Evolutionary conservation across 2,888 invertebrate species (phyloP), one percentile per base, ranked within the genome.

Genomic region (Pyrocoelia pectoralis): DNA sequence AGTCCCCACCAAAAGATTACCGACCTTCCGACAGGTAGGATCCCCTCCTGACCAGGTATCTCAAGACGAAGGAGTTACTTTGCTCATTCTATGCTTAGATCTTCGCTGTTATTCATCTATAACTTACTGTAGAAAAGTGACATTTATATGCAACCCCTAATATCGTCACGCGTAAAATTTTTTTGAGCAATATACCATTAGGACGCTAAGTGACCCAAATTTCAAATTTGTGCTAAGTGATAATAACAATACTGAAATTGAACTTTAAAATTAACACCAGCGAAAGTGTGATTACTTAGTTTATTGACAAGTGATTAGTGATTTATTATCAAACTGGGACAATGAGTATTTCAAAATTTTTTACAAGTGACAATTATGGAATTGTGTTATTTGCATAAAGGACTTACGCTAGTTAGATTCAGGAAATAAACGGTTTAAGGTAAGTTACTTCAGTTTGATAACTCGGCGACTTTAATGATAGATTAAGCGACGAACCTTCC

Each of bases 261-360:
- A 73, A 74, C 77, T 77, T 78, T 76, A 72, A 76, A 77, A 76
- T 77, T 77, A 77, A 68, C 76, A 74, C 74, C 72, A 76, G 77
- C 76, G 76, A 77, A 77, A 77, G 77, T 77, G 76, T 70, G 68
- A 58, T 72, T 72, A 69, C 72, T 71, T 71, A 65, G 70, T 67
- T 68, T 70, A 71, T 72, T 70, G 68, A 69, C 72, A 68, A 72
- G 73, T 75, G 74, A 67, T 61, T 62, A 65, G 63, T 71, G 65
- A 54, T 58, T n/a, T 61, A 59, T 52, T 46, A 46, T 17, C 17
- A 65, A 72, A 72, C 70, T 71, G 64, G 68, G 68, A 65, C 69
- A 65, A 55, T 59, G 58, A 43, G 41, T 55, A 29, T 40, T 40
- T 28, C 29, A 43, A 40, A 19, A 59, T 33, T 28, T 14, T 59